Evolutionary conservation across 2,888 invertebrate species (phyloP).

Genomic region (Sphecodes monilicornis): DNA sequence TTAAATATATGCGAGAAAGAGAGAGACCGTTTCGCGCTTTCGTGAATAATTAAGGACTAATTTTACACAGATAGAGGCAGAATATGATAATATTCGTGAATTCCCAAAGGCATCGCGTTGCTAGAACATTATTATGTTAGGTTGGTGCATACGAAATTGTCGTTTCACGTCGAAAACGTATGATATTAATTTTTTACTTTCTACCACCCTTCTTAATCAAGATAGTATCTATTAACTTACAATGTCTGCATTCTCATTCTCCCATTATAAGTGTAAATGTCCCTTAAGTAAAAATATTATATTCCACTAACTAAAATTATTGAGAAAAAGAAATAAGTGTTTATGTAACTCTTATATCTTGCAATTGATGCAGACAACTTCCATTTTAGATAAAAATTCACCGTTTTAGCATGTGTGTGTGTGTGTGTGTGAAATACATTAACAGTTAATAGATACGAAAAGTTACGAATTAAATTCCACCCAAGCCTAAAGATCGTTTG

Average conservation of each 20-base stretch:
- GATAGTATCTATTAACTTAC: not conserved
- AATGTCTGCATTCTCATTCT: too few species aligned
- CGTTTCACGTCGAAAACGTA: not conserved
- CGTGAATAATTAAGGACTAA: not conserved
- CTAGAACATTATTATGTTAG: not conserved
- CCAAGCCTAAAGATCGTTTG: too few species aligned
- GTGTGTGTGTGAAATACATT: too few species aligned
- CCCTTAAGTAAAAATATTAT: not conserved
- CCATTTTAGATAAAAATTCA: too few species aligned
- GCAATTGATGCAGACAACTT: too few species aligned
- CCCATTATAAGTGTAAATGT: not conserved
- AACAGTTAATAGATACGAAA: too few species aligned
- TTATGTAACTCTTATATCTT: too few species aligned
- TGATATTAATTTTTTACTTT: not conserved
- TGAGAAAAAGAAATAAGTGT: too few species aligned
- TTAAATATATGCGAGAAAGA: not conserved
- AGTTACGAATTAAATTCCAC: too few species aligned
- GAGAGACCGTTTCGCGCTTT: not conserved
- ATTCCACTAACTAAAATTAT: too few species aligned
- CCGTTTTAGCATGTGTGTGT: too few species aligned
- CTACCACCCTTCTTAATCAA: not conserved
- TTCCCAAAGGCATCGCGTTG: not conserved
- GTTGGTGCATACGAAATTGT: not conserved
- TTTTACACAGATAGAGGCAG: not conserved
- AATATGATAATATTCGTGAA: slow-evolving; percentile 1